phyloP scores from a whole-genome alignment of 1,140 invertebrate species.

The Pogonomyrmex californicus region DNA sequence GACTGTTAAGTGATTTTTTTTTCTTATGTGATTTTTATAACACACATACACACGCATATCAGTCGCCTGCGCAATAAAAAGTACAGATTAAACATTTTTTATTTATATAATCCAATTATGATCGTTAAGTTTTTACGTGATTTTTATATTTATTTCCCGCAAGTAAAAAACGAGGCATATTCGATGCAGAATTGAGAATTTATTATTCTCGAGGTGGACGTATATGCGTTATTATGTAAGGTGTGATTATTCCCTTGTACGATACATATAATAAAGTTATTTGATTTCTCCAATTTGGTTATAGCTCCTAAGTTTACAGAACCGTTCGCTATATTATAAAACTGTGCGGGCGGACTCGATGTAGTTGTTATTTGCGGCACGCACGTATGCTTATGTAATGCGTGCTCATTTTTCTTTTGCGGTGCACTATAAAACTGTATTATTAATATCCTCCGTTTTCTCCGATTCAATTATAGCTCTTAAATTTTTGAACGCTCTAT shows the following conservation, averaged over 20 bases:
- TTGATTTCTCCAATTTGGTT: slow-evolving; percentile 46
- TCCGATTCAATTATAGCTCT: not conserved
- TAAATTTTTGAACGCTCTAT: not conserved
- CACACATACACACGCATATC: too few species aligned
- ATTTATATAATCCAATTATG: not conserved
- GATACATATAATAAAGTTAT: slow-evolving; percentile 5
- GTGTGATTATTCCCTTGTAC: not conserved
- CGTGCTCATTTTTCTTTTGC: not conserved
- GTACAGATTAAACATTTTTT: not conserved
- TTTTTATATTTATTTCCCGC: not conserved
- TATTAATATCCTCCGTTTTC: slow-evolving; percentile 22
- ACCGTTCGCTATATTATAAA: slow-evolving; percentile 4
- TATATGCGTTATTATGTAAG: slow-evolving; percentile 2
- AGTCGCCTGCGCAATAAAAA: not conserved
- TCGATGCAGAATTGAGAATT: not conserved
- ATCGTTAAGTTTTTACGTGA: not conserved
- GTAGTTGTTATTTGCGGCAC: slow-evolving; percentile 39
- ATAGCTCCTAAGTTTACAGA: not conserved
- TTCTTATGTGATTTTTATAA: not conserved
- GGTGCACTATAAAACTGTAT: not conserved
- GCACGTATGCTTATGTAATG: slow-evolving; percentile 26
- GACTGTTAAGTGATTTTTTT: not conserved
- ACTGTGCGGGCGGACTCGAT: not conserved
- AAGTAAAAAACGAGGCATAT: not conserved
- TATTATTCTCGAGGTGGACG: not conserved